Conservation (phyloP, 1,140 invertebrate genomes). For the Eupristina koningsbergeri region DNA sequence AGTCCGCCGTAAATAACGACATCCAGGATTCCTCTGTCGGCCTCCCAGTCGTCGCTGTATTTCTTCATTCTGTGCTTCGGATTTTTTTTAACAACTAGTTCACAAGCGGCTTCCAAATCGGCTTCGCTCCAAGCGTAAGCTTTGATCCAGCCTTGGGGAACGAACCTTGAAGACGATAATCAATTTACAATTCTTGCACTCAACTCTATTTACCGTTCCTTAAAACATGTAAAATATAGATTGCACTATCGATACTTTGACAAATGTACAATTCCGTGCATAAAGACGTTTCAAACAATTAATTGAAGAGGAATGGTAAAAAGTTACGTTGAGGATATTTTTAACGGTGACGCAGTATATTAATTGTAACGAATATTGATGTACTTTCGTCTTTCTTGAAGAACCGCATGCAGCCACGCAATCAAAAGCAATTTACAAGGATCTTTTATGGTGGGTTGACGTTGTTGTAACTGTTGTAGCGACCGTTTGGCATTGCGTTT, state of each 20-base stretch:
- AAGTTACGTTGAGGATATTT: no score
- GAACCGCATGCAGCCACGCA: constrained; percentile 88
- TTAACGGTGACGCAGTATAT: no score
- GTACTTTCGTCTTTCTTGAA: constrained; percentile 91
- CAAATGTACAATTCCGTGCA: no score
- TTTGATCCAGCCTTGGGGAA: constrained; percentile 72
- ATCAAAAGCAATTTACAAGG: constrained; percentile 79
- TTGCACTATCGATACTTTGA: no score
- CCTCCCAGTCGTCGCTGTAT: constrained; percentile 78
- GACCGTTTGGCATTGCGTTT: constrained; percentile 76
- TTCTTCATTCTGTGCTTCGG: constrained; percentile 8
- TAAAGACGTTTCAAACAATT: no score
- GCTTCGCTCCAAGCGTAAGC: constrained; percentile 90
- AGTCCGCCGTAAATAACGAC: constrained; percentile 91
- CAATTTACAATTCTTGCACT: no score
- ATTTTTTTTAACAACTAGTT: constrained; percentile 77
- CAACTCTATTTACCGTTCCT: not conserved
- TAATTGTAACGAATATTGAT: not conserved
- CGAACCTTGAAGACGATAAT: constrained; percentile 58
- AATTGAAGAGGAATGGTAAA: no score
- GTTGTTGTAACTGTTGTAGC: constrained; percentile 65
- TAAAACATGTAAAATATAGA: no score
- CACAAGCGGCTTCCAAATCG: constrained; percentile 85
- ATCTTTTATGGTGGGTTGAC: constrained; percentile 59
- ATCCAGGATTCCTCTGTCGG: constrained; percentile 85